These are phyloP conservation scores for Hipposideros larvatus DNA, from an alignment of 2,797 vertebrate species.

Conservation along the genomic window DNA sequence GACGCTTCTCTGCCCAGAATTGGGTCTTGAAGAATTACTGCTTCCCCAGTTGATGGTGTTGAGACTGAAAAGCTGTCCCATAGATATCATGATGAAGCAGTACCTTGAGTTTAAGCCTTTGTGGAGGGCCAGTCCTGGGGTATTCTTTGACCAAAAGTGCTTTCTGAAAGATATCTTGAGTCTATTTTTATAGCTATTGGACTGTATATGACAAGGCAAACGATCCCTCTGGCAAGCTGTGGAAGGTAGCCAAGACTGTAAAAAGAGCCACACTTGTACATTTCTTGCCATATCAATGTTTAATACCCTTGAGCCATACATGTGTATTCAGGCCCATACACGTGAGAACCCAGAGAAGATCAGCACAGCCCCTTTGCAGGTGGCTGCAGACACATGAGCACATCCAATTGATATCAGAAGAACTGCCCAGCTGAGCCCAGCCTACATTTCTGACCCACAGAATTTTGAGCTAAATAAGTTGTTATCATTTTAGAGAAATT, in stretches of 20 bases:
- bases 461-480: conserved; percentile 26
- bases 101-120: background rate
- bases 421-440: background rate
- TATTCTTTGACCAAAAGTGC: background rate
- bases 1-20: background rate
- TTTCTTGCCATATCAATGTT: background rate
- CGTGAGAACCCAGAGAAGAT: background rate
- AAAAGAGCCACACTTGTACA: background rate
- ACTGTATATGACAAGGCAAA: background rate
- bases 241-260: background rate
- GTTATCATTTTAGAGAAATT: background rate
- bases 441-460: conserved; percentile 8
- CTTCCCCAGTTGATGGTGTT: background rate
- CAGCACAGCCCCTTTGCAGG: background rate
- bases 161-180: background rate
- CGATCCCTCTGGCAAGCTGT: background rate
- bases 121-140: background rate
- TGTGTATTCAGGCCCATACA: background rate
- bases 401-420: background rate
- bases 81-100: background rate
- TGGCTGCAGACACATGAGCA: background rate
- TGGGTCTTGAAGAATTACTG: background rate
- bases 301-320: too few relatives aligned
- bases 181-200: background rate
- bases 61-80: background rate